Percentiles rank a stretch among this genome's conserved stretches.
Conservation (phyloP, 2,797 vertebrate genomes). For the Iguana delicatissima region DNA sequence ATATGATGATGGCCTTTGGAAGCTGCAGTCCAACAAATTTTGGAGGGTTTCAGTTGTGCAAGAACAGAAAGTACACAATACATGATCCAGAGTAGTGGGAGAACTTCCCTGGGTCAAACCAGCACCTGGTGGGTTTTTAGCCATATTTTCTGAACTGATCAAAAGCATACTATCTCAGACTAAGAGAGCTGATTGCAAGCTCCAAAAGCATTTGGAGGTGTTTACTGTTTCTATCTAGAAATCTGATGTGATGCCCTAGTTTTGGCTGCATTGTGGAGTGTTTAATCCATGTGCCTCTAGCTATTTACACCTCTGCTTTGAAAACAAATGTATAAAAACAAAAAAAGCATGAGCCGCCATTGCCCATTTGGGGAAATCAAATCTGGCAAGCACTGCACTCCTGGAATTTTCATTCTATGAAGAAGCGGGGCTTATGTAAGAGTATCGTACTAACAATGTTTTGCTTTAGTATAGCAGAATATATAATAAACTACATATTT, state of each 20-base stretch:
- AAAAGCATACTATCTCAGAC: too few relatives aligned
- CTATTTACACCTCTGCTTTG: neutral
- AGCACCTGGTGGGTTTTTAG: too few relatives aligned
- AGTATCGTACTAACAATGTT: too few relatives aligned
- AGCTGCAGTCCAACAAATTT: too few relatives aligned
- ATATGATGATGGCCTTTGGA: too few relatives aligned
- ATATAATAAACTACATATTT: too few relatives aligned
- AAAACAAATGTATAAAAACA: neutral
- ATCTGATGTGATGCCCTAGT: neutral
- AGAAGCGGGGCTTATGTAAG: neutral
- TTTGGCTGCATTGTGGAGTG: neutral
- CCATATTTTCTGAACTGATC: too few relatives aligned
- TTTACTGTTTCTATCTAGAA: neutral
- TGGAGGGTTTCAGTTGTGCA: too few relatives aligned
- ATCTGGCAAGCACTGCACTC: neutral
- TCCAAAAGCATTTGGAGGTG: neutral
- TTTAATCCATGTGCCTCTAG: neutral
- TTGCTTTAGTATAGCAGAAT: too few relatives aligned
- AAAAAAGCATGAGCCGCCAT: neutral
- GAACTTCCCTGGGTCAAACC: too few relatives aligned
- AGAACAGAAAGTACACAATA: too few relatives aligned
- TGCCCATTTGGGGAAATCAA: neutral
- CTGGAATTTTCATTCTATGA: neutral
- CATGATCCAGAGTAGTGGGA: too few relatives aligned
- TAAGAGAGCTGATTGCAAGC: neutral